Evolutionary conservation across 1,140 invertebrate genomes (phyloP), one percentile per base, ranked within the genome.

Genomic region (Drosophila sp.): DNA sequence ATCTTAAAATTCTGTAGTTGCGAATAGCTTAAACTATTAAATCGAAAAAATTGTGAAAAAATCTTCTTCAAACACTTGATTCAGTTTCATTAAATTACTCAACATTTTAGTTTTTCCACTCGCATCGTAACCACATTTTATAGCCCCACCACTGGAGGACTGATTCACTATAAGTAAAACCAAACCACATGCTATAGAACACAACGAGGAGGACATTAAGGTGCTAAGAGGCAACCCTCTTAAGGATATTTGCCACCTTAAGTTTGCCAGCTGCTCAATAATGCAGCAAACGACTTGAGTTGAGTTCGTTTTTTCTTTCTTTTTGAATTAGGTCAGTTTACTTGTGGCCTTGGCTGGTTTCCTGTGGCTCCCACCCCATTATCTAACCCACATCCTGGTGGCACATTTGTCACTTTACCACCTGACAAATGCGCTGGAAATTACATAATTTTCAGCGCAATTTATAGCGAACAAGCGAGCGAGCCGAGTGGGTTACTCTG

Each of bases 141-240:
- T 44, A 2, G 6, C 44, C 25, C 23, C 55, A 17, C 55, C n/a
- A 17, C 11, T 30, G 55, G 8, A 1, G 7, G 23, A 4, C 56
- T 57, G 30, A 57, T 23, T 33, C 32, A 57, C 55, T 23, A 2
- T 38, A 57, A 32, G 30, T 57, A 23, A 33, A 58, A 11, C 35
- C 35, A 44, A 60, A 35, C 66, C 76, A 66, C 70, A 82, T 81
- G 74, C 82, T 44, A 1, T 25, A 4, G 33, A 17, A 25, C 60
- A 61, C 60, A 41, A 64, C 79, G 72, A 86, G 81, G 70, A 79
- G 55, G 75, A 68, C 82, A 82, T 85, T 85, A 82, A 85, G 79
- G 78, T 85, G 81, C 41, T 56, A 74, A 81, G 62, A 38, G 29
- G 62, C 69, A 76, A 73, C 30, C 56, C 30, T 35, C 33, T 58